A percentile compares a stretch with the other conserved stretches of the same genome.
Conservation (phyloP, 1,140 invertebrate genomes). For the Potamilus streckersoni region DNA sequence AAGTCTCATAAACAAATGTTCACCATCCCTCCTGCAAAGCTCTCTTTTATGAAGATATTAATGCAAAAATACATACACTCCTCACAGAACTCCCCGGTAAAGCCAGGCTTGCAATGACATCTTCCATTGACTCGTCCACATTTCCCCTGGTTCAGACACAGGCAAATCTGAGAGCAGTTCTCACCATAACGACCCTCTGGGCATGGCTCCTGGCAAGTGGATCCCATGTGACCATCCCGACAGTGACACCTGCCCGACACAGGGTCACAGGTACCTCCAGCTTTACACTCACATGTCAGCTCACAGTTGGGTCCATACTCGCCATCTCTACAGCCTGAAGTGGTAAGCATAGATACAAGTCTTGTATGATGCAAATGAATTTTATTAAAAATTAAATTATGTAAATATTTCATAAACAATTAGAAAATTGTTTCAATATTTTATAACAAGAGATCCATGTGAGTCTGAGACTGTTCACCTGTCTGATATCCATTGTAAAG, state of each 20-base stretch:
- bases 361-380: no score
- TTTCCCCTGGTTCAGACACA: conserved; percentile 58
- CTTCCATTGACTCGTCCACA: conserved; percentile 78
- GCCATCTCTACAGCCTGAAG: conserved; percentile 50
- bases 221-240: conserved; percentile 48
- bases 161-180: conserved; percentile 55
- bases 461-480: no score
- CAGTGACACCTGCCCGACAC: conserved; percentile 49
- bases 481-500: no score
- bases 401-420: no score
- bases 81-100: conserved; percentile 78
- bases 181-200: conserved; percentile 52
- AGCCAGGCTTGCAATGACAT: conserved; percentile 86
- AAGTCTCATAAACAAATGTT: no score
- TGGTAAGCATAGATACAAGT: no score
- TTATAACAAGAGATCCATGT: no score
- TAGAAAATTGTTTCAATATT: no score
- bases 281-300: conserved; percentile 58
- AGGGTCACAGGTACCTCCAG: conserved; percentile 67
- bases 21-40: no score
- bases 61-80: conserved; percentile 75
- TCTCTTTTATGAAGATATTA: not conserved
- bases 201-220: conserved; percentile 50
- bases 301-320: conserved; percentile 56
- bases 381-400: no score